These are phyloP conservation scores for Mythimna lalbum DNA, from an alignment of 2,888 invertebrate species.

Conservation along the genomic window DNA sequence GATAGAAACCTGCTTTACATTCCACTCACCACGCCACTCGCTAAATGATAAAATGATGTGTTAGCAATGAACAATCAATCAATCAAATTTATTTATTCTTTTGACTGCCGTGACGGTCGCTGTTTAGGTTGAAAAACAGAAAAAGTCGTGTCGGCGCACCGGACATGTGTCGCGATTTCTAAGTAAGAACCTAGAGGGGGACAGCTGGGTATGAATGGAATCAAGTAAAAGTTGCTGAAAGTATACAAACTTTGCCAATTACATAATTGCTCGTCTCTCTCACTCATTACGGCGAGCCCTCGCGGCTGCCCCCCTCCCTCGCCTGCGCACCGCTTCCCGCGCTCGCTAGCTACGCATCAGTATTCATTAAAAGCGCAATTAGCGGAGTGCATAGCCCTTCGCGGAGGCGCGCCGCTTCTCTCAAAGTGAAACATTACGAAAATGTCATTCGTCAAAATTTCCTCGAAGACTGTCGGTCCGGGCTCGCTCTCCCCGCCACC, in stretches of 20 bases:
- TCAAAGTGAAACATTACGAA: slow-evolving; percentile 80
- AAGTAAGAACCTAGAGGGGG: neutral
- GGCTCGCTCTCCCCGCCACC: slow-evolving; percentile 47
- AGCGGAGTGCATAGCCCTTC: slow-evolving; percentile 80
- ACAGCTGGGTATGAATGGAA: slow-evolving; percentile 7
- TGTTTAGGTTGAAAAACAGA: neutral
- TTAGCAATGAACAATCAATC: too few relatives aligned
- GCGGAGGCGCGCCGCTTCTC: slow-evolving; percentile 67
- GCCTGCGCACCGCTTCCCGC: slow-evolving; percentile 26
- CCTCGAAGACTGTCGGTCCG: slow-evolving; percentile 77
- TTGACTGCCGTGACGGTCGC: neutral
- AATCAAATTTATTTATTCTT: too few relatives aligned
- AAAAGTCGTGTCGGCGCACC: neutral
- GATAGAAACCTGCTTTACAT: too few relatives aligned
- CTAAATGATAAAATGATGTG: too few relatives aligned
- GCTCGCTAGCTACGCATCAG: slow-evolving; percentile 67
- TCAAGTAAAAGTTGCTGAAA: slow-evolving; percentile 56
- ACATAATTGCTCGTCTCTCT: slow-evolving; percentile 72
- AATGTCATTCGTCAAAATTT: slow-evolving; percentile 87
- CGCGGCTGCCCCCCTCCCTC: slow-evolving; percentile 15
- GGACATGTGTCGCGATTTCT: neutral
- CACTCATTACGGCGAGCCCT: slow-evolving; percentile 61
- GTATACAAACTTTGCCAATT: slow-evolving; percentile 72
- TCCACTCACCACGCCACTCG: too few relatives aligned
- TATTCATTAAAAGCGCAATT: slow-evolving; percentile 85